These are phyloP conservation scores for Gallirallus australis DNA, from an alignment of 2,797 vertebrate genomes.

Conservation along the genomic window DNA sequence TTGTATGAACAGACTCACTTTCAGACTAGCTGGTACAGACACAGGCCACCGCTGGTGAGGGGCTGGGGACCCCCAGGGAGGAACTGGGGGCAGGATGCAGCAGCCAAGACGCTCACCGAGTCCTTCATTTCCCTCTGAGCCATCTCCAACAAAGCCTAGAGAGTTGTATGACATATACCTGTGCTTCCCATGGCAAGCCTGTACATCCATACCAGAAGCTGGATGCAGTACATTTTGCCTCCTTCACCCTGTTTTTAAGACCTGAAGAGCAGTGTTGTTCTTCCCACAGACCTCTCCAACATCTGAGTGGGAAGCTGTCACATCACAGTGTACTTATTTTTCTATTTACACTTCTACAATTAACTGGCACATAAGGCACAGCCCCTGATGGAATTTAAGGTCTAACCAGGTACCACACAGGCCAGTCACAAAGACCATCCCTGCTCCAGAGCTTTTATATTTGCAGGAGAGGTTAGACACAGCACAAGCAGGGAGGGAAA, in stretches of 20 bases:
- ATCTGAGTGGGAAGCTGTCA: not conserved
- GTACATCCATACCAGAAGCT: not conserved
- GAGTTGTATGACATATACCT: too few relatives aligned
- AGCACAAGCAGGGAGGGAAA: not conserved
- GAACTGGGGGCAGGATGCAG: not conserved
- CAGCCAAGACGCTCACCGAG: not conserved
- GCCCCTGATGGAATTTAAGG: not conserved
- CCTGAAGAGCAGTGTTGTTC: not conserved
- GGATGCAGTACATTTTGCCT: not conserved
- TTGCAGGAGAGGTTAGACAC: not conserved
- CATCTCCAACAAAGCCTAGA: not conserved
- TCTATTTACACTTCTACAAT: not conserved
- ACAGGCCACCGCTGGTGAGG: fast-evolving
- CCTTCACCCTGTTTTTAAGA: not conserved
- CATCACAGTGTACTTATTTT: not conserved
- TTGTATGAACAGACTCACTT: not conserved
- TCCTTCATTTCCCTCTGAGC: not conserved
- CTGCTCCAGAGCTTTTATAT: not conserved
- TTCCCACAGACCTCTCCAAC: not conserved
- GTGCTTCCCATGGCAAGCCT: not conserved
- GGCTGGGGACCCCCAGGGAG: not conserved
- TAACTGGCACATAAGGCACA: not conserved
- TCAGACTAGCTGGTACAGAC: not conserved
- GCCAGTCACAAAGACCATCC: not conserved
- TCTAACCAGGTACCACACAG: not conserved